Base-by-base conservation (phyloP, 2,113 vertebrate species). In the Corythaixoides concolor region DNA sequence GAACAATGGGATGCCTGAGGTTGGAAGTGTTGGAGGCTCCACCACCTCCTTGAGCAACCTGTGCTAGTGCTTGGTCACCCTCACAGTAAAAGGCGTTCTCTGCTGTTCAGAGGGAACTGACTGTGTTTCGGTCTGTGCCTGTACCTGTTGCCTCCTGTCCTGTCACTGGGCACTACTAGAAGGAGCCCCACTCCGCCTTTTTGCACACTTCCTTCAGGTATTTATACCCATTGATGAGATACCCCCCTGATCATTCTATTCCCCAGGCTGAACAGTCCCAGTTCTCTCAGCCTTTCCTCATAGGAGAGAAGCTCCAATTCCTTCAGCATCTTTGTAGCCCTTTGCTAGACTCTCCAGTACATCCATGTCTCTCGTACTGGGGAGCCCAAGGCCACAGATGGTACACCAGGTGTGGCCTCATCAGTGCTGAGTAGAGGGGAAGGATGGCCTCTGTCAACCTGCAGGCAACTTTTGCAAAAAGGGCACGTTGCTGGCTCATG, bases 401-500 rank as follows among this genome's bases (percentile, higher is more conserved):
- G 12, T 6, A 45, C 23, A 79, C 26, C 22, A 70, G 8, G 4
- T 66, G 5, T 50, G 39, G 30, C 23, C 17, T 50, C n/a, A 7
- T 5, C 16, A 3, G 10, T 47, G 28, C 21, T 41, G 15, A 76
- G 23, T 15, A 52, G 18, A 27, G 12, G 50, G 37, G 14, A 78
- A 75, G 30, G 17, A 62, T 49, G 4, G 22, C 20, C 15, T 67
- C 17, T 15, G 6, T 63, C 4, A 5, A 5, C 43, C 37, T 83
- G 13, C 45, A 49, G 28, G 23, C 47, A 70, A 8, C 11, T 1
- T 30, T 72, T 67, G 19, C 58, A 21, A 4, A 45, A 64, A 9
- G 3, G 5, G 18, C 16, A 45, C 3, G 1, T 22, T 26, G 2
- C 28, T 47, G 56, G 15, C 13, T 66, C 16, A 2, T 8, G 5